Conservation (phyloP, 2,113 vertebrate species). For the Nycticebus coucang region DNA sequence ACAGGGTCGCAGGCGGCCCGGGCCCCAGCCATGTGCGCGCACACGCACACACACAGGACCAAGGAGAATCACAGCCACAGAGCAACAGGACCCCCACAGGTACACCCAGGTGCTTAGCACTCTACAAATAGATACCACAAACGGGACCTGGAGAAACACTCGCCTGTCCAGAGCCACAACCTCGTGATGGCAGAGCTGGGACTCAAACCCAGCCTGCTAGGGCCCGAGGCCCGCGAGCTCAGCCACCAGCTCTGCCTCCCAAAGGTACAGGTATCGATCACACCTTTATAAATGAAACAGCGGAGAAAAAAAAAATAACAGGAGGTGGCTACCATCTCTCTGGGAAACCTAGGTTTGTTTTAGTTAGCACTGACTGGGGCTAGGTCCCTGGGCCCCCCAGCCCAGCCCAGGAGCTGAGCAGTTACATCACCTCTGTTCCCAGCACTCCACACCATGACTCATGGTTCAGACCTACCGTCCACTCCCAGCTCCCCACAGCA, state of each 20-base stretch:
- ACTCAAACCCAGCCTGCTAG: not conserved
- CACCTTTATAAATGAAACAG: accelerated
- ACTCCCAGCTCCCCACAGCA: not conserved
- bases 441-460: not conserved
- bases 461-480: not conserved
- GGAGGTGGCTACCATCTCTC: not conserved
- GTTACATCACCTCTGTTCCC: not conserved
- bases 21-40: not conserved
- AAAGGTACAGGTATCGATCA: accelerated
- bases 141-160: not conserved
- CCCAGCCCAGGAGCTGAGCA: not conserved
- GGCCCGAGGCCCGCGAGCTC: not conserved
- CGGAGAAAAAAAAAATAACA: accelerated
- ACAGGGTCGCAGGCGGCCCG: accelerated
- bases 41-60: not conserved
- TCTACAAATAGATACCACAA: not conserved
- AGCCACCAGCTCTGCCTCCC: not conserved
- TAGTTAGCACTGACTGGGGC: not conserved
- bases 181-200: not conserved
- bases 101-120: not conserved
- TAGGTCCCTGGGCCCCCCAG: not conserved
- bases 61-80: accelerated
- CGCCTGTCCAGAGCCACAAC: accelerated
- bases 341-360: accelerated
- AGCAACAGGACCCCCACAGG: accelerated